phyloP scores from a whole-genome alignment of 2,888 invertebrate species.

The Aproaerema taeniolella region DNA sequence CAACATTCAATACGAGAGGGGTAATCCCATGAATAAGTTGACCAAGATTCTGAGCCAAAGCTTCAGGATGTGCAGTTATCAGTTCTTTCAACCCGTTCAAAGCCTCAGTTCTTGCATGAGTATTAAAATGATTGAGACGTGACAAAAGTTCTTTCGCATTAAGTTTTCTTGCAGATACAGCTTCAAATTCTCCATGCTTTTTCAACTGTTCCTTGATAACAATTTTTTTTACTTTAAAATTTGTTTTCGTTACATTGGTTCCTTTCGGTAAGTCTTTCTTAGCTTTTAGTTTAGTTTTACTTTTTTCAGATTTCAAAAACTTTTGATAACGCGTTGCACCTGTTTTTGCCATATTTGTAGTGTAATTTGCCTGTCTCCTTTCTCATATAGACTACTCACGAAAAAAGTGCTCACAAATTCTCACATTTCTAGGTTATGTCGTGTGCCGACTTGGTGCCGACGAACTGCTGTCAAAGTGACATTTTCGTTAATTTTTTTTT shows the following conservation, averaged over 20 bases:
- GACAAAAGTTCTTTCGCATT: constrained; percentile 84
- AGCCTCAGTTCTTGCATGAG: constrained; percentile 81
- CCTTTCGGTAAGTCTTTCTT: constrained; percentile 90
- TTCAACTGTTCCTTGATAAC: constrained; percentile 86
- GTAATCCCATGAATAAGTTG: constrained; percentile 82
- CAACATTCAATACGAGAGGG: constrained; percentile 84
- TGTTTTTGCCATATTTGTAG: constrained; percentile 64
- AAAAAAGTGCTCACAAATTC: neutral
- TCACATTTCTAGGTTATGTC: neutral
- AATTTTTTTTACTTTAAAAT: constrained; percentile 93
- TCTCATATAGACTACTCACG: too few relatives aligned
- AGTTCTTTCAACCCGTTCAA: constrained; percentile 79
- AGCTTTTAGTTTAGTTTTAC: constrained; percentile 92
- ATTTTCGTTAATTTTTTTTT: too few relatives aligned
- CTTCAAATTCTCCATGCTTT: constrained; percentile 69
- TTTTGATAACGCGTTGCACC: constrained; percentile 82
- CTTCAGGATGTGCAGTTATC: constrained; percentile 42
- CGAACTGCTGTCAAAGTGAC: too few relatives aligned
- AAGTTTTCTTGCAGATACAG: constrained; percentile 81
- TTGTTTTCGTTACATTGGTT: constrained; percentile 91
- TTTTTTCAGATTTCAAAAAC: constrained; percentile 88
- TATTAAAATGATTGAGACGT: constrained; percentile 86
- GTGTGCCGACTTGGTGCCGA: too few relatives aligned
- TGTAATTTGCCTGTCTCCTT: too few relatives aligned
- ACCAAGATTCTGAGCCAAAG: constrained; percentile 78